phyloP scores from a whole-genome alignment of 2,888 invertebrate genomes.

The Imbricaverruca yamaguchii region DNA sequence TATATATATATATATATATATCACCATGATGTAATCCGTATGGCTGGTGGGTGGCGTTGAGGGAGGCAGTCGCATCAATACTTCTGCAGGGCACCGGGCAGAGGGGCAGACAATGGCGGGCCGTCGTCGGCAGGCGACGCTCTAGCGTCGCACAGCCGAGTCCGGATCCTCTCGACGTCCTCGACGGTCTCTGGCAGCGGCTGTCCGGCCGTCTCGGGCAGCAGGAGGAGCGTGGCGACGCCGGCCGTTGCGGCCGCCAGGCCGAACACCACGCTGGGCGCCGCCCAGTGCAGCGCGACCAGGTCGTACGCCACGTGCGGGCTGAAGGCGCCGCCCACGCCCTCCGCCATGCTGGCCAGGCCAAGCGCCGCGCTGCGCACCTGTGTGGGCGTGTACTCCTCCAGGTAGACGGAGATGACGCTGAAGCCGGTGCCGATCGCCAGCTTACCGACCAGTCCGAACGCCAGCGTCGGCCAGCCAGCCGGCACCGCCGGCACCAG shows the following conservation, averaged over 20 bases:
- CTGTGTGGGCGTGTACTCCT: constrained; percentile 35
- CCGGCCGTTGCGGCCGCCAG: background rate
- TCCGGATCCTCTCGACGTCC: background rate
- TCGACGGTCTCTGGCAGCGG: background rate
- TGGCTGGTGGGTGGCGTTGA: too few relatives aligned
- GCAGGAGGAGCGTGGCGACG: background rate
- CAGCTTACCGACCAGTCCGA: constrained; percentile 39
- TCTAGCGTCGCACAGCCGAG: background rate
- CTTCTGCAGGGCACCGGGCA: too few relatives aligned
- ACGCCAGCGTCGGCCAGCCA: constrained; percentile 34
- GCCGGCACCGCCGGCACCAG: constrained; percentile 39
- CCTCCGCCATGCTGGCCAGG: constrained; percentile 34
- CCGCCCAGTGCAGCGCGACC: constrained; percentile 21
- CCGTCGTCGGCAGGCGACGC: background rate
- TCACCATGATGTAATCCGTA: background rate
- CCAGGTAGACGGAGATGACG: constrained; percentile 45
- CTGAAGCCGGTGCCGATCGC: constrained; percentile 45
- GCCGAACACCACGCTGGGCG: background rate
- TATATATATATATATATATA: background rate
- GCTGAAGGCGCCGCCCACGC: constrained; percentile 46
- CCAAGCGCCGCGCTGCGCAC: constrained; percentile 42
- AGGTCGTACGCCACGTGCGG: constrained; percentile 40
- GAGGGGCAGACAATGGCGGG: background rate
- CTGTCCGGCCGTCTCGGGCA: background rate
- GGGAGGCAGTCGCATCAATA: too few relatives aligned